These are phyloP conservation scores for Chrysina gloriosa DNA, from an alignment of 2,888 invertebrate species.

Conservation along the genomic window DNA sequence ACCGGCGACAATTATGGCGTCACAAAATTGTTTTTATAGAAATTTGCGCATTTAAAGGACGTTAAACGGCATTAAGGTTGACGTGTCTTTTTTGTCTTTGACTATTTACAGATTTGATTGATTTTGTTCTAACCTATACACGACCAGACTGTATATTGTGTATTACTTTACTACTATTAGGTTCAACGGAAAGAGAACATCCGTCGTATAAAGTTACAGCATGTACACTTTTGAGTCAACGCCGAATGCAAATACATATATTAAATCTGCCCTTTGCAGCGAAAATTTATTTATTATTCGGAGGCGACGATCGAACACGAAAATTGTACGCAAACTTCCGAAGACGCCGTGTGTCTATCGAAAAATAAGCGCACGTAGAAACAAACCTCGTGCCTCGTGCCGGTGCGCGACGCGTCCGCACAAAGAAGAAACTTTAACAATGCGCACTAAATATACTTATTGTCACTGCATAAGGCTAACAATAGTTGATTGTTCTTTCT, in stretches of 20 bases:
- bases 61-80: too few species aligned
- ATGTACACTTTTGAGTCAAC: too few species aligned
- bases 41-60: too few species aligned
- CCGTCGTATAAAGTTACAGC: too few species aligned
- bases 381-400: background rate
- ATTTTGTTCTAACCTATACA: too few species aligned
- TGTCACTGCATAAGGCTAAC: slow-evolving; percentile 54
- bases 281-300: slow-evolving; percentile 26
- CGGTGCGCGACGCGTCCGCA: slow-evolving; percentile 22
- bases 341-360: slow-evolving; percentile 38
- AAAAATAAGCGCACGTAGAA: slow-evolving; percentile 13
- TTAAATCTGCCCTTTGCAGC: background rate
- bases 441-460: slow-evolving; percentile 54
- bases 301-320: background rate
- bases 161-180: too few species aligned
- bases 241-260: background rate
- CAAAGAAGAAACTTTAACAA: slow-evolving; percentile 50
- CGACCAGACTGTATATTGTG: too few species aligned
- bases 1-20: too few species aligned
- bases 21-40: too few species aligned
- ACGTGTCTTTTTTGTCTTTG: too few species aligned
- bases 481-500: slow-evolving; percentile 55
- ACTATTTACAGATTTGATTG: too few species aligned
- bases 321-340: slow-evolving; percentile 44
- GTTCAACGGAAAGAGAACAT: too few species aligned